Evolutionary conservation across 2,797 vertebrate genomes (phyloP).

Genomic region (Eulemur rubriventer): DNA sequence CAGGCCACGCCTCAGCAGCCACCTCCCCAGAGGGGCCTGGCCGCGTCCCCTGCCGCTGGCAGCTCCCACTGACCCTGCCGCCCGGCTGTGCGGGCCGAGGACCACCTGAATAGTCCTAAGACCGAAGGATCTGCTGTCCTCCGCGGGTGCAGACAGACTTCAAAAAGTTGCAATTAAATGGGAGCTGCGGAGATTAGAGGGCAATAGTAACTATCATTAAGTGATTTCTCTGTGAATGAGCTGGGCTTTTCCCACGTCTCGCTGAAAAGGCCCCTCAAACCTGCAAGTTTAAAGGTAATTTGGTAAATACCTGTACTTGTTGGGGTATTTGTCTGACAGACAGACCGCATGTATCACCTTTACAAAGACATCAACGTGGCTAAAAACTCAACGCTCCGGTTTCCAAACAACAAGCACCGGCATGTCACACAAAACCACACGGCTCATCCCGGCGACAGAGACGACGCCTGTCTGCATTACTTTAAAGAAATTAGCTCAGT

Average conservation of each 20-base stretch:
- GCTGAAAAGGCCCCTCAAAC: conserved; percentile 56
- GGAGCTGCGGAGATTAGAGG: conserved; percentile 84
- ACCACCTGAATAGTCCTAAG: conserved; percentile 81
- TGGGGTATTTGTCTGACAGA: conserved; percentile 74
- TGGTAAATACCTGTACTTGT: conserved; percentile 67
- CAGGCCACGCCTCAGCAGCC: fast-evolving
- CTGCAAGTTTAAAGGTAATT: conserved; percentile 56
- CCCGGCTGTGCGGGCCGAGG: neutral
- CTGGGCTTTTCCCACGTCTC: conserved; percentile 42
- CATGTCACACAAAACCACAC: conserved; percentile 54
- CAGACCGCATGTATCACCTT: conserved; percentile 65
- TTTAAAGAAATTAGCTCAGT: conserved; percentile 45
- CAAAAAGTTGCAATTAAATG: conserved; percentile 80
- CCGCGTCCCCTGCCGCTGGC: fast-evolving
- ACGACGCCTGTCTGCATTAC: conserved; percentile 42
- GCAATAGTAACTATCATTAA: conserved; percentile 84
- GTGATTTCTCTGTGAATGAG: conserved; percentile 79
- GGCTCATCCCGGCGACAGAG: conserved; percentile 37
- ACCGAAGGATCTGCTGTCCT: conserved; percentile 79
- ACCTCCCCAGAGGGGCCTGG: neutral
- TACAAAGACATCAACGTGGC: conserved; percentile 51
- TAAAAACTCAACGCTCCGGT: neutral
- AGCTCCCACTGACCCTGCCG: neutral
- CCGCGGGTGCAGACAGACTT: conserved; percentile 75
- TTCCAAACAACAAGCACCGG: conserved; percentile 49